Base-by-base conservation (phyloP, 2,888 invertebrate genomes). In the Aethes cnicana region DNA sequence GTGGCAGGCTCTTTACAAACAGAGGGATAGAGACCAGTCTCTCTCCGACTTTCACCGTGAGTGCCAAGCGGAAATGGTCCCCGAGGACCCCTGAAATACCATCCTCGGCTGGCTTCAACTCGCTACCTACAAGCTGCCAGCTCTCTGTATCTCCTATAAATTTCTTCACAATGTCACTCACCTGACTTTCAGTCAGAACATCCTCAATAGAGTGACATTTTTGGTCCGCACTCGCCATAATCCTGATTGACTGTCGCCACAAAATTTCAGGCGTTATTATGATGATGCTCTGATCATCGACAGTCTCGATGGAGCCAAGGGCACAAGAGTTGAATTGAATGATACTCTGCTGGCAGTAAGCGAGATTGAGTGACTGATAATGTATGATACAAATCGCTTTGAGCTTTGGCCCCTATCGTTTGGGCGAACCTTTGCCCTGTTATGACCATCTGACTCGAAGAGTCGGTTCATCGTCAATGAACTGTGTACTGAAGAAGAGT, bases 81-180 rank as follows among this genome's bases (percentile, higher is more conserved):
- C 80, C 86, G 0, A 87, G 68, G 60, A 80, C 85, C 0, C 87
- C 87, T 0, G 74, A 68, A 0, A 86, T 37, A 0, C 85, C 85
- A 0, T 71, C 68, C 0, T 65, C 49, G 0, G 83, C 82, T 0
- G 74, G 64, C 7, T 43, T 63, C n/a, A 78, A 47, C 1, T 74
- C 63, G 14, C 66, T 55, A 0, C 62, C 62, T 1, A 70, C 25
- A 1, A 72, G 16, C 47, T 65, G 56, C 57, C 64, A 63, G 0
- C 17, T 47, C 57, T 9, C 62, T 49, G 6, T 12, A 9, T 56
- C 55, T 0, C 62, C 64, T 0, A 64, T 25, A 1, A 57, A 54
- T 17, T 64, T 58, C 16, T 63, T 59, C n/a, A 79, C 47, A 2
- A 83, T 59, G 1, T 63, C 54, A 2, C 62, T 50, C 0, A 82